Conservation (phyloP, 2,888 invertebrate genomes). For the Oscheius onirici region DNA sequence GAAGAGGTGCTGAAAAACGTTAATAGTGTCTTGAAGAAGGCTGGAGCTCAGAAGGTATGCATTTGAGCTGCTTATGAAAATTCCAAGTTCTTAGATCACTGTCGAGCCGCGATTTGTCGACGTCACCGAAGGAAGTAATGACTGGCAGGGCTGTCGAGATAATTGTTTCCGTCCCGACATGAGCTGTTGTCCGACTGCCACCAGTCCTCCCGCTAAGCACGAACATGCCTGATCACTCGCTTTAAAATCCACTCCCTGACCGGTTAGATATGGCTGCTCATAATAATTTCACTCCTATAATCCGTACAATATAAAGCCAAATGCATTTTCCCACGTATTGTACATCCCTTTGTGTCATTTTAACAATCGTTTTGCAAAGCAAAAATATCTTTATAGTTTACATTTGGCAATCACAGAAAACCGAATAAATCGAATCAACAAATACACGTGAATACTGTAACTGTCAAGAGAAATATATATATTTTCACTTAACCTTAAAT, state of each 20-base stretch:
- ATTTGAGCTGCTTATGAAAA: background rate
- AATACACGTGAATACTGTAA: conserved; percentile 16
- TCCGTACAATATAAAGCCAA: too few species aligned
- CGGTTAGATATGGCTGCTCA: too few species aligned
- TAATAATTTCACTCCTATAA: too few species aligned
- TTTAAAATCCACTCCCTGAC: too few species aligned
- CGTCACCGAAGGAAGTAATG: conserved; percentile 17
- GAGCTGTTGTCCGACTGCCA: conserved; percentile 26
- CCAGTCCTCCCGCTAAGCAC: background rate
- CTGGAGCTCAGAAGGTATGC: conserved; percentile 27
- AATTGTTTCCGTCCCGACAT: conserved; percentile 22
- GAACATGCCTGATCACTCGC: background rate
- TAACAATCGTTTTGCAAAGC: too few species aligned
- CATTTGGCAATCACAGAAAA: conserved; percentile 22
- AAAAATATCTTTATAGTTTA: conserved; percentile 4
- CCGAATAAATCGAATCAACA: conserved; percentile 7
- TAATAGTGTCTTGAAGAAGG: conserved; percentile 23
- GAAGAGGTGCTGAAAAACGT: conserved; percentile 27
- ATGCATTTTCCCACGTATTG: too few species aligned
- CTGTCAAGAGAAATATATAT: conserved; percentile 11
- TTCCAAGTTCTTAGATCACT: conserved; percentile 14
- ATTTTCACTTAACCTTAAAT: conserved; percentile 25
- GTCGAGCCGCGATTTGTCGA: conserved; percentile 34
- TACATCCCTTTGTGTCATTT: too few species aligned
- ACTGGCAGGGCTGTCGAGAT: conserved; percentile 26